Percentiles rank a stretch among this genome's conserved stretches.
Conservation (phyloP, 2,113 vertebrate species). For the Podiceps cristatus region DNA sequence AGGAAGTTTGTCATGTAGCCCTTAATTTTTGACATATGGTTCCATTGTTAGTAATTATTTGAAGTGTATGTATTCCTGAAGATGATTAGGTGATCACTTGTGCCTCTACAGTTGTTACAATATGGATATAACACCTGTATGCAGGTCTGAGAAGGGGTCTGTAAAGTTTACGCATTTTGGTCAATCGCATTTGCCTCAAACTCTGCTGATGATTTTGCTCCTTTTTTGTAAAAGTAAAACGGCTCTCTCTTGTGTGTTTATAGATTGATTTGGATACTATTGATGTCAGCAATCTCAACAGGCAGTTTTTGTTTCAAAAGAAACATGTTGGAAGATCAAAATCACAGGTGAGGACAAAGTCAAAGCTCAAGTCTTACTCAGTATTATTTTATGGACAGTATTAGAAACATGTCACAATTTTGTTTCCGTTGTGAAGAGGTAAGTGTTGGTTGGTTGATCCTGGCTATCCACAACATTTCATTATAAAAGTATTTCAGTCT, state of each 20-base stretch:
- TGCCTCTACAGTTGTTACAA: not conserved
- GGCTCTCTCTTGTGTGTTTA: slow-evolving; percentile 49
- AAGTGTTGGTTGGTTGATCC: not conserved
- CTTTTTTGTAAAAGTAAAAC: not conserved
- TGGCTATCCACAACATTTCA: not conserved
- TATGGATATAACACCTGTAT: not conserved
- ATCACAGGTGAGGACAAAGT: slow-evolving; percentile 85
- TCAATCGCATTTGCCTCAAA: not conserved
- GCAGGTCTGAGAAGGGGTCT: not conserved
- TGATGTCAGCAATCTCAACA: slow-evolving; percentile 98
- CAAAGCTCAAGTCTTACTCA: not conserved
- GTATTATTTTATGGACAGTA: not conserved
- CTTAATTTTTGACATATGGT: not conserved
- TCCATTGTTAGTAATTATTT: not conserved
- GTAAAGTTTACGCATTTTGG: not conserved
- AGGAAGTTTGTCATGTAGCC: not conserved
- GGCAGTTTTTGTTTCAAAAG: slow-evolving; percentile 99
- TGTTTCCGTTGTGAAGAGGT: not conserved
- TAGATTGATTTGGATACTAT: slow-evolving; percentile 99
- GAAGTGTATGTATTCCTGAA: not conserved
- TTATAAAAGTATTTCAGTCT: not conserved
- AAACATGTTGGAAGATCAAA: slow-evolving; percentile 99
- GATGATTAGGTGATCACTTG: not conserved
- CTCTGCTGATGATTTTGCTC: not conserved
- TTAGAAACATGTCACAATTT: not conserved